Conservation (phyloP, 2,797 vertebrate genomes). For the Lutjanus campechanus region DNA sequence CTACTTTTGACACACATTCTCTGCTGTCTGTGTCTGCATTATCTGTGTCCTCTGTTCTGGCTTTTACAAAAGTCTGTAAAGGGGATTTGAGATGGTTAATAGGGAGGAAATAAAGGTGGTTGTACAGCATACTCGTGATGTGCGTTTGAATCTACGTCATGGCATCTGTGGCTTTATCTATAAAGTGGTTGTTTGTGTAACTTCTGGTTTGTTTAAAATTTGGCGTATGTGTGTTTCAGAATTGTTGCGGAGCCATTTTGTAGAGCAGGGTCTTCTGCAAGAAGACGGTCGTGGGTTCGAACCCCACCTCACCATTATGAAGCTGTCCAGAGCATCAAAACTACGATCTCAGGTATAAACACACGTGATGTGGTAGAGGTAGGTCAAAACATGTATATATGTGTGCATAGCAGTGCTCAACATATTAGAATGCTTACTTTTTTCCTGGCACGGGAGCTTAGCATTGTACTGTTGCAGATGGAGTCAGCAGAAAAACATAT, state of each 20-base stretch:
- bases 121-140: background rate
- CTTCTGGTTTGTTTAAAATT: background rate
- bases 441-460: no score
- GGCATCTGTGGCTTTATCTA: background rate
- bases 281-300: conserved; percentile 89
- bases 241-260: conserved; percentile 82
- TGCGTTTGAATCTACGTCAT: background rate
- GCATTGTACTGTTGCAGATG: no score
- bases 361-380: background rate
- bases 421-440: no score
- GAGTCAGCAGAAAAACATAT: no score
- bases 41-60: background rate
- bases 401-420: no score
- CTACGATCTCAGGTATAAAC: conserved; percentile 88
- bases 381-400: no score
- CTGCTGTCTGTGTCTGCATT: conserved; percentile 6
- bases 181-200: background rate
- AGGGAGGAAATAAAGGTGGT: background rate
- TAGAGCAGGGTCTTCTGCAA: conserved; percentile 88
- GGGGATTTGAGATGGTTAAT: background rate
- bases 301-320: conserved; percentile 98
- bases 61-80: conserved; percentile 6
- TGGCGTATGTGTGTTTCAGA: conserved; percentile 51
- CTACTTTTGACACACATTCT: conserved; percentile 4
- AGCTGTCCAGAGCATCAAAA: conserved; percentile 91